Evolutionary conservation across 2,113 vertebrate genomes (phyloP), one percentile per base, ranked within the genome.

Genomic region (Entomyzon cyanotis): DNA sequence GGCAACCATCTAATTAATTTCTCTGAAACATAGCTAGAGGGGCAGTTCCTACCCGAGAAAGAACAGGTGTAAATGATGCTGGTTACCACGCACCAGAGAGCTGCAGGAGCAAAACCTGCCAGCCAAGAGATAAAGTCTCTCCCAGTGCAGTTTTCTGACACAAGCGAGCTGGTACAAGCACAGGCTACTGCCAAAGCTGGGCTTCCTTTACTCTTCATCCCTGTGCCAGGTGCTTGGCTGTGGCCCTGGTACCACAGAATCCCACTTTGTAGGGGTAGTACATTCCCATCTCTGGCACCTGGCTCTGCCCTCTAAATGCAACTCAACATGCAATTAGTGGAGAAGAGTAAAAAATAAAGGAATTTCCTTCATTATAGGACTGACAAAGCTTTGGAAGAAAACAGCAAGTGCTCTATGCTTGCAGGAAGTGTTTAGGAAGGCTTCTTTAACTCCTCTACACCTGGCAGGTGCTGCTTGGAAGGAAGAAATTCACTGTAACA

Each of bases 21-120:
- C 70, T 73, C 42, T 73, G 84, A 84, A 94, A 93, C 71, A 83
- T 59, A 67, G 91, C 93, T 90, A 8, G 67, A 93, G 81, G 87
- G 87, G 42, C 15, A 95, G 22, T 27, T 93, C 77, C 62, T 80
- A 50, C 46, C 47, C 0, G 0, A 69, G 41, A 53, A 85, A 76
- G 70, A 10, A 28, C 37, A 87, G 49, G 49, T 90, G 41, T 71
- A 58, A 64, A 53, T 18, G 74, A 84, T 60, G 60, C 33, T 56
- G 35, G 13, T 65, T 68, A 58, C 55, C 39, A 37, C 0, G 4
- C 41, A 44, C n/a, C 24, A 27, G 19, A 64, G 65, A 79, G 55
- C 2, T 64, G 47, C 39, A 75, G 65, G 25, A 87, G 39, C 39
- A 83, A 91, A 93, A 83, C 35, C 33, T 59, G 62, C 75, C 79